Conservation (phyloP, 2,888 invertebrate genomes). For the Orchestes rusci region DNA sequence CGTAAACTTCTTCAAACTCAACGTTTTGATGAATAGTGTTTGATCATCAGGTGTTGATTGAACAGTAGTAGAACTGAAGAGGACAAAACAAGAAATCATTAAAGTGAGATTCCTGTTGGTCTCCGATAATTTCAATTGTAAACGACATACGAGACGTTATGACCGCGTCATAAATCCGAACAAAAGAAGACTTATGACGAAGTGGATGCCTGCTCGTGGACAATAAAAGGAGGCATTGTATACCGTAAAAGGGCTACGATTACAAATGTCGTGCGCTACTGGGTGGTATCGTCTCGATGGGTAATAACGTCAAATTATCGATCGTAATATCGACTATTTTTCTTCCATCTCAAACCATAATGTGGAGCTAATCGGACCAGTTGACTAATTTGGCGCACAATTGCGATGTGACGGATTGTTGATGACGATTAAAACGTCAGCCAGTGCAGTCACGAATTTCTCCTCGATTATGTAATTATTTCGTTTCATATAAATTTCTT, state of each 20-base stretch:
- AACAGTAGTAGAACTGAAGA: too few species aligned
- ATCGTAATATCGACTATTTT: conserved; percentile 13
- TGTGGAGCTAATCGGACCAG: conserved; percentile 11
- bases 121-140: conserved; percentile 6
- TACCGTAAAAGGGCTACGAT: conserved; percentile 19
- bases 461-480: background rate
- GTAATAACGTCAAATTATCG: conserved; percentile 19
- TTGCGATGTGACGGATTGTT: background rate
- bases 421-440: too few species aligned
- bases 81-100: too few species aligned
- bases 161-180: conserved; percentile 18
- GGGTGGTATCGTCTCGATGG: conserved; percentile 19
- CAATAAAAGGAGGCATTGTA: conserved; percentile 20
- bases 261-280: conserved; percentile 23
- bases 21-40: too few species aligned
- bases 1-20: too few species aligned
- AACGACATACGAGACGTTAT: conserved; percentile 15
- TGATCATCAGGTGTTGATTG: too few species aligned
- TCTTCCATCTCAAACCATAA: conserved; percentile 7
- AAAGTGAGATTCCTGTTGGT: too few species aligned
- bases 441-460: too few species aligned
- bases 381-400: conserved; percentile 10
- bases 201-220: conserved; percentile 13
- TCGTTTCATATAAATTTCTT: background rate
- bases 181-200: conserved; percentile 20